Conservation (phyloP, 1,140 invertebrate species). For the Micrasema longulum region DNA sequence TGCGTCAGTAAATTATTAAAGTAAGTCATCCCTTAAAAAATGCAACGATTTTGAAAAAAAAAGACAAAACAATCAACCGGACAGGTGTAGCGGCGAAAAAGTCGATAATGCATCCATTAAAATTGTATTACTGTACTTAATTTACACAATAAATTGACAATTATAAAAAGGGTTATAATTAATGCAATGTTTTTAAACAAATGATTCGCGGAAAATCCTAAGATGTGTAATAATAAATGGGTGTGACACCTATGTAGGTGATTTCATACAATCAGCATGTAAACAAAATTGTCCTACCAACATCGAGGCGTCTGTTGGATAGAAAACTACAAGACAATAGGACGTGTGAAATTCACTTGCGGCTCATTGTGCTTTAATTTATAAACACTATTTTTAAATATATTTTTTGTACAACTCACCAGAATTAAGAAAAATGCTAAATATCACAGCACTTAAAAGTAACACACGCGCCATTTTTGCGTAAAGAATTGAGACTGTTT, state of each 20-base stretch:
- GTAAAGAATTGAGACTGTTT: conserved; percentile 15
- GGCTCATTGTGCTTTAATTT: no score
- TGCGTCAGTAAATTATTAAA: no score
- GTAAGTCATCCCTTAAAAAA: no score
- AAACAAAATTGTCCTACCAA: conserved; percentile 22
- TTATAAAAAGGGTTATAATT: no score
- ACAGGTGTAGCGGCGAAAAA: conserved; percentile 11
- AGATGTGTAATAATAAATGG: conserved; percentile 8
- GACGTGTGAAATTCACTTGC: no score
- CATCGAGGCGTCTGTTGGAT: conserved; percentile 11
- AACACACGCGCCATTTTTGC: conserved; percentile 39
- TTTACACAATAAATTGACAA: no score
- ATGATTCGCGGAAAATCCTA: no score
- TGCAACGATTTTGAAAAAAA: conserved; percentile 8
- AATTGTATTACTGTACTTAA: no score
- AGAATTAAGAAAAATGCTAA: conserved; percentile 43
- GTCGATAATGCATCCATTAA: background rate
- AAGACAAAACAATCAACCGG: conserved; percentile 3
- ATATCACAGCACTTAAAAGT: conserved; percentile 44
- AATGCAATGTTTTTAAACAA: no score
- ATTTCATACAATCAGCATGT: conserved; percentile 41
- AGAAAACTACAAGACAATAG: background rate
- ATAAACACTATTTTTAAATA: no score
- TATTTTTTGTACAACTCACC: conserved; percentile 25
- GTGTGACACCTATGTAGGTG: conserved; percentile 43